These are phyloP conservation scores for Elachura formosa DNA, from an alignment of 2,113 vertebrate species.

Conservation along the genomic window DNA sequence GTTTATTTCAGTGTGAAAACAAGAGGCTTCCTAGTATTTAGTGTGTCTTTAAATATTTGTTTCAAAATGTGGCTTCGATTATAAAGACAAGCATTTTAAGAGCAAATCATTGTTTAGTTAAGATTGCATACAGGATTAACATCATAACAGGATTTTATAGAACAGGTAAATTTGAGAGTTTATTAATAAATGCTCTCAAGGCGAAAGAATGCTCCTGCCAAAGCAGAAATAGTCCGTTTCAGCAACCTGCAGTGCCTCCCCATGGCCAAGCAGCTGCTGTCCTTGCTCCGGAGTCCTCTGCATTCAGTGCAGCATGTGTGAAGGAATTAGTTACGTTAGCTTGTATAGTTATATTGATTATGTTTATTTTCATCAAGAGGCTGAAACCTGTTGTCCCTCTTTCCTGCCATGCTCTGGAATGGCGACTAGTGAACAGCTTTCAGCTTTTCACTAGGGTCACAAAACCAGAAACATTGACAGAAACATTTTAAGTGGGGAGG, in stretches of 20 bases:
- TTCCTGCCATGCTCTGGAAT: background rate
- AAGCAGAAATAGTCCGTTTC: background rate
- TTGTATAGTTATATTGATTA: background rate
- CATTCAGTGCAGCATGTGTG: background rate
- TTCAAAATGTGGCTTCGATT: background rate
- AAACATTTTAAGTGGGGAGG: background rate
- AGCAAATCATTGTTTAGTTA: background rate
- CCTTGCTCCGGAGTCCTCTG: background rate
- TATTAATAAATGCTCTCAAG: accelerated
- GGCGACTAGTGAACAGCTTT: background rate
- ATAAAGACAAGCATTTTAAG: background rate
- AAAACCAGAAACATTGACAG: background rate
- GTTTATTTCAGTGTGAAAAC: background rate
- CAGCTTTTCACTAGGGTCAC: background rate
- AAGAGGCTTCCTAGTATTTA: background rate
- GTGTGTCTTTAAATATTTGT: background rate
- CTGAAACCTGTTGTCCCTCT: accelerated
- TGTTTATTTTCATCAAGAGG: background rate
- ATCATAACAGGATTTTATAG: background rate
- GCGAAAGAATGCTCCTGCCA: background rate
- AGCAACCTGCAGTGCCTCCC: background rate
- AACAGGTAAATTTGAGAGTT: background rate
- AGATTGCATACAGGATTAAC: background rate
- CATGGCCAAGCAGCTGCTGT: background rate
- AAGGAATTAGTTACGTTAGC: background rate